phyloP scores from a whole-genome alignment of 2,888 invertebrate genomes.

The Chymomyza amoena region DNA sequence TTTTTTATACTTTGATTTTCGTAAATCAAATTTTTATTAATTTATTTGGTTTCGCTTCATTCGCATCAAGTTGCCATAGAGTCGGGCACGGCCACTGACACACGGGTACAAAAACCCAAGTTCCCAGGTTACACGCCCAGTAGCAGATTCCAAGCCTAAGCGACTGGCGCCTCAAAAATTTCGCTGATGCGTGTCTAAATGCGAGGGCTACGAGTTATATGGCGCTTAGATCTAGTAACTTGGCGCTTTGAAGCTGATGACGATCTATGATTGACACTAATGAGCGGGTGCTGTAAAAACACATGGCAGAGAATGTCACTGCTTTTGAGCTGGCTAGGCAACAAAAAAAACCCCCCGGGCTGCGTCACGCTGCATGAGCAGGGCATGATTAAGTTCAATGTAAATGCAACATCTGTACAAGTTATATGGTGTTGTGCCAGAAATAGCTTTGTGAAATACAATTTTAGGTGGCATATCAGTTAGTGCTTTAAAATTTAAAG shows the following conservation, averaged over 20 bases:
- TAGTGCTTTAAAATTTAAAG: too few species aligned
- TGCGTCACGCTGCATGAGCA: neutral
- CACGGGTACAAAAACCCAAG: neutral
- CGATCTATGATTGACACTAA: neutral
- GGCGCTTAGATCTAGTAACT: neutral
- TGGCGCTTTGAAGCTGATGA: neutral
- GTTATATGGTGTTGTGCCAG: too few species aligned
- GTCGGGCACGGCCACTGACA: neutral
- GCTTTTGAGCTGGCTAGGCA: neutral
- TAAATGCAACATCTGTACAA: neutral
- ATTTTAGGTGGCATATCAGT: too few species aligned
- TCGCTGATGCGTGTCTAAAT: neutral
- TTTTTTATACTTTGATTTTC: too few species aligned
- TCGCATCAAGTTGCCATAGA: neutral
- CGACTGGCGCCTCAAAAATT: neutral
- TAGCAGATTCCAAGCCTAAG: neutral
- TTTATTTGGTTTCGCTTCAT: neutral
- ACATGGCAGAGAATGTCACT: neutral
- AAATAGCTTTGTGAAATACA: too few species aligned
- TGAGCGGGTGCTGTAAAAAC: neutral
- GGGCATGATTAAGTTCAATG: neutral
- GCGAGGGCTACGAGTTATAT: neutral
- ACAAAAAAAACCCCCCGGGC: neutral
- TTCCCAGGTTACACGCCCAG: neutral
- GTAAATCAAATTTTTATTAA: neutral